Evolutionary conservation across 1,140 invertebrate species (phyloP), one percentile per base, ranked within the genome.

Genomic region (Branchinecta lynchi): DNA sequence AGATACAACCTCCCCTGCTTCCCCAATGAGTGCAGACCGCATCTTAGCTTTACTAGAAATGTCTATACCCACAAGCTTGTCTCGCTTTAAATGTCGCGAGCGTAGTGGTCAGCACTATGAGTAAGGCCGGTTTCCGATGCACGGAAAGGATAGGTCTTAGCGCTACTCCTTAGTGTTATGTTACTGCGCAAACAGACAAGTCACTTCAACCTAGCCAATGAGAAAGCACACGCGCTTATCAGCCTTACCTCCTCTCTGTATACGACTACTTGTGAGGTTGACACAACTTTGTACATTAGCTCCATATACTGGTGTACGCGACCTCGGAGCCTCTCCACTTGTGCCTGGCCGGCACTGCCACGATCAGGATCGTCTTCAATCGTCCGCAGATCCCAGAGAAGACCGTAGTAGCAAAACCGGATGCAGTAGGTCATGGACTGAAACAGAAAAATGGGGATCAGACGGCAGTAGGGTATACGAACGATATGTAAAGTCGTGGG

Each of bases 351-450:
- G n/a, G 77, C 80, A 70, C 81, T 80, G 20, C 79, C 82, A 66
- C 80, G 78, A 75, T 88, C 86, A 7, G 81, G 80, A 44, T 84
- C 80, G 74, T 91, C 86, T 80, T 94, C 89, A 15, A 94, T 77
- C 73, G 86, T 84, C 77, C 89, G 84, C 69, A 95, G 83, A 73
- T 90, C 88, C 93, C 93, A 97, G 71, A 94, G 81, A 65, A 97
- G 83, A 0, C 89, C 88, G 80, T 90, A 93, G 76, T 89, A 93
- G 75, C 90, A 93, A 21, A 89, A 85, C 73, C 87, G 87, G 72
- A 96, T 87, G 71, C 89, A 91, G 78, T 92, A 93, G 74, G 92
- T 90, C 44, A 95, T 83, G 69, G 92, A 90, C 82, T 93, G 84
- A 17, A 72, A 73, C 69, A 67, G 44, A 71, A 60, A 69, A 69